phyloP scores from a whole-genome alignment of 2,888 invertebrate species.

The Morpho deidamia region DNA sequence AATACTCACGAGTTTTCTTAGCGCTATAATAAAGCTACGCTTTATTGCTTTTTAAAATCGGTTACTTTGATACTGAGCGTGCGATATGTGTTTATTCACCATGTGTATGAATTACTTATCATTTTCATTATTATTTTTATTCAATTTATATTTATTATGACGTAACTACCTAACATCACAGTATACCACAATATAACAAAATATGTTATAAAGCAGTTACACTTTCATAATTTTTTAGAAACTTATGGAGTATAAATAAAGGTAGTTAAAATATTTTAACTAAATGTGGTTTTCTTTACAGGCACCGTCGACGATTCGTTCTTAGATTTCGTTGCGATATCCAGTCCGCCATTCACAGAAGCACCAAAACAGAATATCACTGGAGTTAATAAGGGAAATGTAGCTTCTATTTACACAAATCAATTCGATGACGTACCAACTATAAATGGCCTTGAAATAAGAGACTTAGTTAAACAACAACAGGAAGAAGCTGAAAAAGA shows the following conservation, averaged over 20 bases:
- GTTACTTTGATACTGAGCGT: no score
- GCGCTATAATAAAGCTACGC: no score
- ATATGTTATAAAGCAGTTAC: no score
- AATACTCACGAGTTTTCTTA: no score
- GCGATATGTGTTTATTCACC: no score
- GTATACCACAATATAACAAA: no score
- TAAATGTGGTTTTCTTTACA: constrained; percentile 22
- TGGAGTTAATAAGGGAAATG: constrained; percentile 57
- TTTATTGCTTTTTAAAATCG: no score
- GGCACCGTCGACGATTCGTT: constrained; percentile 29
- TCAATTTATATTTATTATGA: no score
- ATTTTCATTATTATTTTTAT: no score
- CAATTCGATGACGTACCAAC: constrained; percentile 58
- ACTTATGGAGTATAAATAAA: no score
- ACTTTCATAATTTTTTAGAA: constrained; percentile 2
- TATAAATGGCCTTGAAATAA: constrained; percentile 55
- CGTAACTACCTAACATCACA: no score
- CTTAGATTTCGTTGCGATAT: constrained; percentile 52
- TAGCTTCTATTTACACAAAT: constrained; percentile 62
- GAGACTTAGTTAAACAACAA: constrained; percentile 56
- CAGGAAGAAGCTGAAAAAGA: constrained; percentile 56
- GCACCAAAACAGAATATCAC: constrained; percentile 35
- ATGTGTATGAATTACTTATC: neutral
- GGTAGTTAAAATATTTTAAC: neutral
- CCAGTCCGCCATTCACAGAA: constrained; percentile 60